Evolutionary conservation across 1,140 invertebrate genomes (phyloP), one percentile per base, ranked within the genome.

Genomic region (Ceratosolen solmsi): DNA sequence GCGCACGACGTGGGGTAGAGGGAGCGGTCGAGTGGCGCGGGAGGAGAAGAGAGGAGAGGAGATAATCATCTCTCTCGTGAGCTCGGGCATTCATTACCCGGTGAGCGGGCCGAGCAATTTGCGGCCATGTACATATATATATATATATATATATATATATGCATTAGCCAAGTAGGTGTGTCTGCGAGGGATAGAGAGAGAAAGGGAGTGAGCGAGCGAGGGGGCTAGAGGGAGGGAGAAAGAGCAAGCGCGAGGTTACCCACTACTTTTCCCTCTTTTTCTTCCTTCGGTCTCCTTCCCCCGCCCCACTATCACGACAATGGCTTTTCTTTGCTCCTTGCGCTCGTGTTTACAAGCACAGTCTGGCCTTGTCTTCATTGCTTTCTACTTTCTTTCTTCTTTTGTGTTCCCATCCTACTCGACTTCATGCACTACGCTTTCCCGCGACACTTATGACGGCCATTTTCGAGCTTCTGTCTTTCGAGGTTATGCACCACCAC

Each of bases 391-490:
- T 80, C 73, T 74, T 63, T 74, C 63, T 58, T 71, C 54, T 58
- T 72, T 71, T 72, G 30, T 51, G n/a, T n/a, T 56, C 33, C 65
- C 20, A 7, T 58, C 20, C 38, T 9, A 30, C 33, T 54, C 51
- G 51, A 54, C 20, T 54, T 17, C 15, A 7, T n/a, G 75, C 60
- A 41, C 49, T 36, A 8, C 60, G 41, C 30, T 77, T 77, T 77
- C 73, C n/a, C 56, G 58, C 11, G 38, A 49, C 41, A 27, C 20
- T 63, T 65, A 65, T 49, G 60, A 78, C 63, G 41, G 75, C 75
- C 75, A 77, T 77, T 77, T 77, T 76, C 15, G 36, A 60, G 38
- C 33, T 63, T 76, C 36, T 76, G 74, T 76, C 56, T 76, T 63
- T 38, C 20, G 20, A 38, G 33, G 33, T 38, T 68, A 68, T 36